A percentile compares a stretch with the other conserved stretches of the same genome.
These are phyloP conservation scores for Pygoscelis adeliae DNA, from an alignment of 2,113 vertebrate genomes.

Conservation along the genomic window DNA sequence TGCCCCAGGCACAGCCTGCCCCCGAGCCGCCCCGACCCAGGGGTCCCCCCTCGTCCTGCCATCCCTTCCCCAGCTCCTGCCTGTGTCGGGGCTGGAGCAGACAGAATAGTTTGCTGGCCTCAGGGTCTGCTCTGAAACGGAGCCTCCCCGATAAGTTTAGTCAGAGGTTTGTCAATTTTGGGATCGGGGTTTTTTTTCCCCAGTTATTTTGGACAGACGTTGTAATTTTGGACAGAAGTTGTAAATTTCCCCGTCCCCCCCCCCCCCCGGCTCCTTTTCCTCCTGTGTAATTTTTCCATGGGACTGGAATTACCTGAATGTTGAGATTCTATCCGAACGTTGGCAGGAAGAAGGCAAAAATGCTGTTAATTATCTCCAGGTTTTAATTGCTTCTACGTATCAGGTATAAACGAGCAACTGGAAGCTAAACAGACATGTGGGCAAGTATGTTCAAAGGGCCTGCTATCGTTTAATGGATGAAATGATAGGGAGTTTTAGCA, in stretches of 20 bases:
- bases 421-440: background rate
- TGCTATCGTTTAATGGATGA: background rate
- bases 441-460: background rate
- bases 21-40: accelerated
- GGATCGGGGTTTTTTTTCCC: accelerated
- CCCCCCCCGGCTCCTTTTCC: background rate
- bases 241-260: background rate
- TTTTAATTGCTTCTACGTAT: background rate
- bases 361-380: background rate
- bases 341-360: background rate
- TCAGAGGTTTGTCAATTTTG: background rate
- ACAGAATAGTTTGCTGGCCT: background rate
- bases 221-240: background rate
- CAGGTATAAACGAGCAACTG: background rate
- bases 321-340: background rate
- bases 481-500: background rate
- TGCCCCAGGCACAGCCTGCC: background rate
- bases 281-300: background rate
- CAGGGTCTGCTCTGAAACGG: background rate
- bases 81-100: background rate
- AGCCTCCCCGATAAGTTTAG: background rate
- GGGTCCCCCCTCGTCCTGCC: accelerated
- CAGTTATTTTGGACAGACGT: background rate
- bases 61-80: background rate
- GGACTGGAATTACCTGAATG: background rate